Conservation (phyloP, 2,888 invertebrate species). For the Oscheius sp. region DNA sequence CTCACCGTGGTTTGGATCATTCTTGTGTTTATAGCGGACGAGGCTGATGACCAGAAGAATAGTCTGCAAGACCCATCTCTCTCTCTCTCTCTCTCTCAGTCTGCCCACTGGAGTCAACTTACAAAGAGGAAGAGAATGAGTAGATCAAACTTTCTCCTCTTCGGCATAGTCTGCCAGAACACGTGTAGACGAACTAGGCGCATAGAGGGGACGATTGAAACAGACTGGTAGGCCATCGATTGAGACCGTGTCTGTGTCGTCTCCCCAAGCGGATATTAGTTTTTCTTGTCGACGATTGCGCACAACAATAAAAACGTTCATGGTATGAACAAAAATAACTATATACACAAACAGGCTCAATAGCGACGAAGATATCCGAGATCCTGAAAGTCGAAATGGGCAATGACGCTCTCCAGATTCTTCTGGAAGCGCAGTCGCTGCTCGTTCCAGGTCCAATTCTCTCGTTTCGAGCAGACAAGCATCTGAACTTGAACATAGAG, state of each 20-base stretch:
- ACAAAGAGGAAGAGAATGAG: background rate
- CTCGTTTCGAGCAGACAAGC: conserved; percentile 47
- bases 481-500: conserved; percentile 39
- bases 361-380: conserved; percentile 17
- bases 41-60: too few species aligned
- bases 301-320: background rate
- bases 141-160: background rate
- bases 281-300: background rate
- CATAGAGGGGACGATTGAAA: background rate
- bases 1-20: too few species aligned
- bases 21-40: too few species aligned
- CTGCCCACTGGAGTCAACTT: background rate
- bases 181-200: conserved; percentile 6
- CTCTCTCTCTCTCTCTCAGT: background rate
- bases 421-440: conserved; percentile 37
- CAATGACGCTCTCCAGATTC: conserved; percentile 42
- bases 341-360: background rate
- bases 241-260: too few species aligned
- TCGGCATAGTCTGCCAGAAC: background rate
- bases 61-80: too few species aligned
- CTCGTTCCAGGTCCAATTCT: conserved; percentile 49
- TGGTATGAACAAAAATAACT: background rate
- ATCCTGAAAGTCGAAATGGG: conserved; percentile 47
- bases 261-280: background rate
- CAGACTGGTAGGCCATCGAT: too few species aligned